phyloP scores from a whole-genome alignment of 2,113 vertebrate species.

The Miniopterus natalensis region DNA sequence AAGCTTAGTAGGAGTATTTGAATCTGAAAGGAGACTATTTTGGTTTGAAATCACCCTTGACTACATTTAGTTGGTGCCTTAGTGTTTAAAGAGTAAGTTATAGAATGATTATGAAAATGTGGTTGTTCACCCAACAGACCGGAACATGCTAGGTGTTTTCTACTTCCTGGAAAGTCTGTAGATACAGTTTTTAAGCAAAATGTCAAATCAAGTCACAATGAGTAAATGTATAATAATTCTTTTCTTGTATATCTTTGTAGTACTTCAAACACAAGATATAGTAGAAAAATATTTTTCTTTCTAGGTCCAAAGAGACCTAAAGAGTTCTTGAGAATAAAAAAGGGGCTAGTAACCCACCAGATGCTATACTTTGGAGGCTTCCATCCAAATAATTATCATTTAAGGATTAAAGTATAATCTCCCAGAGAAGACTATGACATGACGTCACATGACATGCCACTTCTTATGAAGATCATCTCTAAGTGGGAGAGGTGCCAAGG shows the following conservation, averaged over 20 bases:
- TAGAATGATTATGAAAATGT: not conserved
- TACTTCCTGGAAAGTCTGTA: conserved; percentile 59
- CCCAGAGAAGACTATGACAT: conserved; percentile 44
- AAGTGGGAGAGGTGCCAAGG: conserved; percentile 39
- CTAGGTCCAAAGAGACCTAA: conserved; percentile 65
- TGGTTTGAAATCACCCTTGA: not conserved
- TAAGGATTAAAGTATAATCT: conserved; percentile 79
- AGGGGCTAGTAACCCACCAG: conserved; percentile 72
- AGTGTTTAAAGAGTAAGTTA: not conserved
- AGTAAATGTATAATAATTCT: conserved; percentile 62
- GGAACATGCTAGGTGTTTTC: not conserved
- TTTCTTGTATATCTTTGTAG: conserved; percentile 72
- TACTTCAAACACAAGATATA: rapidly evolving
- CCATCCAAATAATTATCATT: conserved; percentile 74
- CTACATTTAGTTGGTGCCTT: not conserved
- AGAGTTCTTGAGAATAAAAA: not conserved
- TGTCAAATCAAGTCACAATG: conserved; percentile 67
- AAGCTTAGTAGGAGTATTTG: not conserved
- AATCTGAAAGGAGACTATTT: not conserved
- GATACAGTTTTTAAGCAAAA: conserved; percentile 67
- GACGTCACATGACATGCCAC: conserved; percentile 34
- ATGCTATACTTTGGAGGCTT: conserved; percentile 72
- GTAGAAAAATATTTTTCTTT: conserved; percentile 72
- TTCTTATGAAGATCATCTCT: conserved; percentile 66
- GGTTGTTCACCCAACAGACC: not conserved